Evolutionary conservation across 1,140 invertebrate genomes (phyloP).

Genomic region (Achroia grisella): DNA sequence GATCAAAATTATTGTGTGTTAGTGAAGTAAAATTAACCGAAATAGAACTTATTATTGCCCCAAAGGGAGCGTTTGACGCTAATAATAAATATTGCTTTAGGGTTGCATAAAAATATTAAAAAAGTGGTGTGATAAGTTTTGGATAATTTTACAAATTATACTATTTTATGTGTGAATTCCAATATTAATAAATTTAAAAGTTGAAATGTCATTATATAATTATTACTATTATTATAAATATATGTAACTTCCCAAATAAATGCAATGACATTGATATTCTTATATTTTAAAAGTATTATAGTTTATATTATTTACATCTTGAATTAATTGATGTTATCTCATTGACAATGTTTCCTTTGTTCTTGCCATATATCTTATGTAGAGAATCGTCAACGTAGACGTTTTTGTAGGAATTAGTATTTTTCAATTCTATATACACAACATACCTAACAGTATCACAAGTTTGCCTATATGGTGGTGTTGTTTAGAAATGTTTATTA

Average conservation of each 20-base stretch:
- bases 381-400: conserved; percentile 56
- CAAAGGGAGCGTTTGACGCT: conserved; percentile 72
- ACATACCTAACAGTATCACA: conserved; percentile 56
- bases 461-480: conserved; percentile 56
- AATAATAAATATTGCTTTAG: conserved; percentile 68
- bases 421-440: conserved; percentile 66
- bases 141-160: conserved; percentile 74
- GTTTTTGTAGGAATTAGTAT: conserved; percentile 61
- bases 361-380: conserved; percentile 70
- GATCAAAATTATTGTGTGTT: conserved; percentile 72
- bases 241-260: conserved; percentile 43
- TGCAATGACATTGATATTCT: conserved; percentile 42
- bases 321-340: conserved; percentile 44
- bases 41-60: conserved; percentile 65
- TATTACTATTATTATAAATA: conserved; percentile 21
- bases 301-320: conserved; percentile 31
- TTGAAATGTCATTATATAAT: conserved; percentile 37
- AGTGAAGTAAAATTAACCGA: conserved; percentile 66
- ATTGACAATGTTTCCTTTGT: conserved; percentile 64
- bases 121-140: conserved; percentile 72
- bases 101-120: conserved; percentile 70
- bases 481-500: conserved; percentile 60
- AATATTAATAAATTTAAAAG: conserved; percentile 59
- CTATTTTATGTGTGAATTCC: conserved; percentile 71
- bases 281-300: conserved; percentile 48